phyloP scores from a whole-genome alignment of 2,113 vertebrate species.

The Psittacara wagleri region DNA sequence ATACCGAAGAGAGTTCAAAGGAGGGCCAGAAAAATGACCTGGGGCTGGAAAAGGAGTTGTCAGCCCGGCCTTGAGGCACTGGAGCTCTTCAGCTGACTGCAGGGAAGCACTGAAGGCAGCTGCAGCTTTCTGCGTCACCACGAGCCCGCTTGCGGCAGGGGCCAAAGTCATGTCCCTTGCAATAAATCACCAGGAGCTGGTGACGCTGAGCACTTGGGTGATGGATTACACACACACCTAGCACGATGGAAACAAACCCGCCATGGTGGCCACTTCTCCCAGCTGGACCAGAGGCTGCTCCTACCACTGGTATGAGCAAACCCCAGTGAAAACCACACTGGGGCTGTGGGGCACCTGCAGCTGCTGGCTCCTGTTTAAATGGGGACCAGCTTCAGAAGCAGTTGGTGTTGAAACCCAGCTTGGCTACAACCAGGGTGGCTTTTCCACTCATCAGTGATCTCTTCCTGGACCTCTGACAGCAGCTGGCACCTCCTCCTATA shows the following conservation, averaged over 20 bases:
- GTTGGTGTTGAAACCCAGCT: neutral
- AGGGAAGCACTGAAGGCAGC: slow-evolving; percentile 32
- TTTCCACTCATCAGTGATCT: neutral
- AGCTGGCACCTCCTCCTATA: neutral
- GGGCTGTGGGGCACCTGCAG: neutral
- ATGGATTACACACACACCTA: slow-evolving; percentile 2
- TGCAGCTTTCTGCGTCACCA: neutral
- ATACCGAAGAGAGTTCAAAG: slow-evolving; percentile 33
- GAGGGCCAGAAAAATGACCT: neutral
- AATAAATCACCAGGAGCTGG: slow-evolving; percentile 24
- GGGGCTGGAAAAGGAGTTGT: neutral
- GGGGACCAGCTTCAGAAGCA: neutral
- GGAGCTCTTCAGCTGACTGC: neutral
- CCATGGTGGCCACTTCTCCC: neutral
- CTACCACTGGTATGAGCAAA: neutral
- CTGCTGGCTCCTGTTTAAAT: neutral
- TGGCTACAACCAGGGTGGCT: neutral
- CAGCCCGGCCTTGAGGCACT: neutral
- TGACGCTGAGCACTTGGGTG: neutral
- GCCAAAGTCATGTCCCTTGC: neutral
- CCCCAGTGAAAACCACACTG: neutral
- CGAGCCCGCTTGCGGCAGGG: neutral
- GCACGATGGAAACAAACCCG: neutral
- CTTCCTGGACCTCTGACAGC: neutral
- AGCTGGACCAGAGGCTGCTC: neutral